A percentile compares a stretch with the other conserved stretches of the same genome.
Evolutionary conservation across 2,113 vertebrate genomes (phyloP).

Genomic region (Otolemur garnettii): DNA sequence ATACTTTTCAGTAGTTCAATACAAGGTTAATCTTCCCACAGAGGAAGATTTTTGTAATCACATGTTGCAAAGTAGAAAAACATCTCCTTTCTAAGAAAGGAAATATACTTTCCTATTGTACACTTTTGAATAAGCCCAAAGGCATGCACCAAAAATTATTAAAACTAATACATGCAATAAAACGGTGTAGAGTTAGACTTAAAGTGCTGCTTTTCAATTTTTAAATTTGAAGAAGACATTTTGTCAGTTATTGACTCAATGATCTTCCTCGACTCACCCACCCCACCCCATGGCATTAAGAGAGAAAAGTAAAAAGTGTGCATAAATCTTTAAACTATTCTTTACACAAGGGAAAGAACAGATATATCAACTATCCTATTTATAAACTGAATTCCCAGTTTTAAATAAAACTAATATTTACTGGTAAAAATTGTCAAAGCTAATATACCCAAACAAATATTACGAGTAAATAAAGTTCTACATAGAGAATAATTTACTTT

Average conservation of each 20-base stretch:
- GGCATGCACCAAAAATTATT: constrained; percentile 85
- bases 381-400: constrained; percentile 90
- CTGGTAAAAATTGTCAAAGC: constrained; percentile 91
- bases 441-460: constrained; percentile 91
- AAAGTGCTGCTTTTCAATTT: constrained; percentile 83
- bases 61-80: constrained; percentile 87
- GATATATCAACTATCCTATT: constrained; percentile 89
- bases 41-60: constrained; percentile 86
- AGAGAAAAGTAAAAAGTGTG: constrained; percentile 81
- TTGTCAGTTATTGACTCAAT: constrained; percentile 77
- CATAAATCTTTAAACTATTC: constrained; percentile 78
- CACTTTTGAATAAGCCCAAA: constrained; percentile 85
- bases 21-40: constrained; percentile 85
- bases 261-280: not conserved
- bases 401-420: constrained; percentile 91
- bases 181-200: constrained; percentile 82
- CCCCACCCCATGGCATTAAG: constrained; percentile 68
- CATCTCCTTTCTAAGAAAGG: constrained; percentile 87
- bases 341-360: constrained; percentile 86
- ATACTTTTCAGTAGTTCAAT: constrained; percentile 86
- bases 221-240: constrained; percentile 80
- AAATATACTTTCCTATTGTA: constrained; percentile 86
- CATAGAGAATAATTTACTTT: constrained; percentile 87
- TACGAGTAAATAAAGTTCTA: constrained; percentile 92
- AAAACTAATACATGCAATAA: constrained; percentile 85